A percentile compares a stretch with the other conserved stretches of the same genome.
phyloP scores from a whole-genome alignment of 2,888 invertebrate species.

The Pardosa pseudoannulata region DNA sequence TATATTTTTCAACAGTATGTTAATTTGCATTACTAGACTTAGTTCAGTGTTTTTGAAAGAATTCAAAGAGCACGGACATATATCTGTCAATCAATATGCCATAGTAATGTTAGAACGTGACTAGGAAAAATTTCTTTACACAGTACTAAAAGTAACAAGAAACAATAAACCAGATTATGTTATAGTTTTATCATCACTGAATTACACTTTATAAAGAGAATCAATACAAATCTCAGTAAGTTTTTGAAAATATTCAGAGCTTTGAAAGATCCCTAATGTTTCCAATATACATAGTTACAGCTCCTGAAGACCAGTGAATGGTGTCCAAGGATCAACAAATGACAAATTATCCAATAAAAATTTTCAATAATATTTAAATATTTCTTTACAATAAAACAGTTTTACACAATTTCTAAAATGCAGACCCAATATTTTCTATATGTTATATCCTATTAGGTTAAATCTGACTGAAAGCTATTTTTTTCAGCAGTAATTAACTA shows the following conservation, averaged over 20 bases:
- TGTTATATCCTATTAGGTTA: neutral
- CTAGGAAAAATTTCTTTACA: neutral
- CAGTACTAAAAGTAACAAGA: neutral
- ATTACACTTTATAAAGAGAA: neutral
- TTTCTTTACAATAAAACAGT: slow-evolving; percentile 6
- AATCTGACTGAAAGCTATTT: neutral
- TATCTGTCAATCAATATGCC: neutral
- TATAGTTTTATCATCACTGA: neutral
- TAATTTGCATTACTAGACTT: neutral
- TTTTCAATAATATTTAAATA: neutral
- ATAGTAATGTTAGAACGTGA: neutral
- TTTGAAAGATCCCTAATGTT: neutral
- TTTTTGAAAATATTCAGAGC: neutral
- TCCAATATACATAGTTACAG: slow-evolving; percentile 3
- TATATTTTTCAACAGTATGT: neutral
- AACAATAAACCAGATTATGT: neutral
- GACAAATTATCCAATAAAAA: slow-evolving; percentile 1
- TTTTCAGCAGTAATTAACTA: neutral
- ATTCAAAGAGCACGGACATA: neutral
- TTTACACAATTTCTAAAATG: neutral
- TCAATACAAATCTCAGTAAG: neutral
- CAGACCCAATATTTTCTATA: slow-evolving; percentile 2
- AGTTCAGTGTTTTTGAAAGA: neutral
- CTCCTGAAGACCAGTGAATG: neutral
- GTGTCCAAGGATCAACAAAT: neutral